Conservation (phyloP, 92 coral and sea anemone species). For the Anthopleura xanthogrammica region DNA sequence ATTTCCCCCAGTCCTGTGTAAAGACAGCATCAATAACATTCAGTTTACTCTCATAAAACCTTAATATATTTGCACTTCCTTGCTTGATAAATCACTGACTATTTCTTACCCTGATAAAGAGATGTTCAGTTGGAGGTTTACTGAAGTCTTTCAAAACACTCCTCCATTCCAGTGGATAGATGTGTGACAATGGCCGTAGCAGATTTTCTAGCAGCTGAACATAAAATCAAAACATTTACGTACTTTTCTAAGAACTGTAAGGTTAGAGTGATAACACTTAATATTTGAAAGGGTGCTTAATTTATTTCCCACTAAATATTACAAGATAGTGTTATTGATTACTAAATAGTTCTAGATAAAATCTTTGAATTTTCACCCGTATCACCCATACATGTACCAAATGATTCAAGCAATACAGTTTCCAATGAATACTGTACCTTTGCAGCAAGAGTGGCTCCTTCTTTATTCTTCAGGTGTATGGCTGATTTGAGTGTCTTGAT, state of each 20-base stretch:
- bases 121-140: constrained; percentile 79
- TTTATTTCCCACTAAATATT: no score
- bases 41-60: neutral
- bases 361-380: no score
- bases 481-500: constrained; percentile 58
- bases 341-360: no score
- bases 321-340: no score
- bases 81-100: neutral
- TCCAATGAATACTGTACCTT: constrained; percentile 47
- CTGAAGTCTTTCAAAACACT: constrained; percentile 84
- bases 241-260: neutral
- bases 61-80: neutral
- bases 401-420: no score
- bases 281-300: no score
- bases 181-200: constrained; percentile 73
- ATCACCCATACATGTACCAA: no score
- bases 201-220: constrained; percentile 83
- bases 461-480: constrained; percentile 84
- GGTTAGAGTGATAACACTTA: no score
- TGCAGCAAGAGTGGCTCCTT: constrained; percentile 84
- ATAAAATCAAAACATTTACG: neutral
- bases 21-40: neutral
- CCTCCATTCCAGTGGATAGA: constrained; percentile 94
- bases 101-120: constrained; percentile 85
- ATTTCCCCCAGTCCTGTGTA: constrained; percentile 91